Conservation (phyloP, 2,888 invertebrate genomes). For the Agrotis clavis region DNA sequence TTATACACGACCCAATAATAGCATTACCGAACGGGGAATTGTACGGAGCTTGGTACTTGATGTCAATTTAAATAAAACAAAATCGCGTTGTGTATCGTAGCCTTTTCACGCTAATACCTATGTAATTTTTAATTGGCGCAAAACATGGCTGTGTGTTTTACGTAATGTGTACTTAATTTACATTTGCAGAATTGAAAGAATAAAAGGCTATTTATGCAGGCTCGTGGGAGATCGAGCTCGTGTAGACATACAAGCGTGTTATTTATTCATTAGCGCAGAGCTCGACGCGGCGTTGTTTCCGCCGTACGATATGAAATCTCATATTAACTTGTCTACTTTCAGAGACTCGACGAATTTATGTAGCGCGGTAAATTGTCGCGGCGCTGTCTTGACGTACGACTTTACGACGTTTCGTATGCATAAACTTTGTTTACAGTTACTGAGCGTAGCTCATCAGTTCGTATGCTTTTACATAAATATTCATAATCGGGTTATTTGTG, state of each 20-base stretch:
- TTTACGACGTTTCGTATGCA: slow-evolving; percentile 74
- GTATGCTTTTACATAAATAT: slow-evolving; percentile 54
- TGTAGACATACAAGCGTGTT: slow-evolving; percentile 72
- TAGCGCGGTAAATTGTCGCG: slow-evolving; percentile 80
- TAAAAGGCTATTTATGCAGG: slow-evolving; percentile 63
- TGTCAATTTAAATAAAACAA: slow-evolving; percentile 35
- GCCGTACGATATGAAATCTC: slow-evolving; percentile 79
- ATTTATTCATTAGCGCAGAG: slow-evolving; percentile 78
- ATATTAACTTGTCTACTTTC: slow-evolving; percentile 84
- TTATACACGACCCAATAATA: slow-evolving; percentile 8
- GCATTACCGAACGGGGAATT: neutral
- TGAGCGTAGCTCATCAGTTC: slow-evolving; percentile 49
- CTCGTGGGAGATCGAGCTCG: slow-evolving; percentile 65
- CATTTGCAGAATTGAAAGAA: slow-evolving; percentile 51
- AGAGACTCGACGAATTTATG: slow-evolving; percentile 79
- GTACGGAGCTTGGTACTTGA: slow-evolving; percentile 16
- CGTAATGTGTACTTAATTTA: slow-evolving; percentile 44
- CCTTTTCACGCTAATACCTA: slow-evolving; percentile 16
- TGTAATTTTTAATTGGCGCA: slow-evolving; percentile 41
- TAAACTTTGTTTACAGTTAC: slow-evolving; percentile 69
- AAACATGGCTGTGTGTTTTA: slow-evolving; percentile 40
- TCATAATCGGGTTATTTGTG: slow-evolving; percentile 49
- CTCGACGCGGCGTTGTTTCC: slow-evolving; percentile 71
- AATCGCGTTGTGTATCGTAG: slow-evolving; percentile 6
- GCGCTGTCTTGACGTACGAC: slow-evolving; percentile 74